Evolutionary conservation across 2,113 vertebrate species (phyloP).

Genomic region (Marmota monax): DNA sequence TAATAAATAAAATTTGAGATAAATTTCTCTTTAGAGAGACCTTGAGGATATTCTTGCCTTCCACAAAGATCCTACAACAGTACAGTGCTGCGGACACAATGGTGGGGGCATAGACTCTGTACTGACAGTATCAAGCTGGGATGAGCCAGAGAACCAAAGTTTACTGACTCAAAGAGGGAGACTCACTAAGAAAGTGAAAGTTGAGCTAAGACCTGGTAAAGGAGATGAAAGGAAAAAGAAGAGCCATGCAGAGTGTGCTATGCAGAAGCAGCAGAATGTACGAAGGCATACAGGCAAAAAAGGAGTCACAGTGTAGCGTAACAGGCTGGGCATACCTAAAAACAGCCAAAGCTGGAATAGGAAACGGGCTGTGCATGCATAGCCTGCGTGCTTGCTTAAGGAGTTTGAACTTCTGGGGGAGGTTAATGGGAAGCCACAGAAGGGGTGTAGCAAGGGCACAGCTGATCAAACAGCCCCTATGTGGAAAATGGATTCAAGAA

Average conservation of each 20-base stretch:
- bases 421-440: slow-evolving; percentile 42
- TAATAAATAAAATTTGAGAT: not conserved
- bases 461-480: not conserved
- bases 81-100: not conserved
- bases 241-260: not conserved
- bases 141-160: not conserved
- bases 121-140: not conserved
- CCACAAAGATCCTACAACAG: not conserved
- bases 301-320: not conserved
- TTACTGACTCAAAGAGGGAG: not conserved
- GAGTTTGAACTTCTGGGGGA: not conserved
- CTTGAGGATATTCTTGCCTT: not conserved
- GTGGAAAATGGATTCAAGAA: slow-evolving; percentile 33
- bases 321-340: slow-evolving; percentile 29
- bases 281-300: not conserved
- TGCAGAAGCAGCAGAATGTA: not conserved
- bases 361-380: not conserved
- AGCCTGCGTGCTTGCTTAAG: not conserved
- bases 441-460: not conserved
- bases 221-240: not conserved
- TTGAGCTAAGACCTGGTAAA: not conserved
- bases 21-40: not conserved
- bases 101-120: not conserved
- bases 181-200: slow-evolving; percentile 14
- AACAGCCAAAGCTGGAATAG: not conserved